These are phyloP conservation scores for Orchesellides sinensis DNA, from an alignment of 2,888 invertebrate species.

Conservation along the genomic window DNA sequence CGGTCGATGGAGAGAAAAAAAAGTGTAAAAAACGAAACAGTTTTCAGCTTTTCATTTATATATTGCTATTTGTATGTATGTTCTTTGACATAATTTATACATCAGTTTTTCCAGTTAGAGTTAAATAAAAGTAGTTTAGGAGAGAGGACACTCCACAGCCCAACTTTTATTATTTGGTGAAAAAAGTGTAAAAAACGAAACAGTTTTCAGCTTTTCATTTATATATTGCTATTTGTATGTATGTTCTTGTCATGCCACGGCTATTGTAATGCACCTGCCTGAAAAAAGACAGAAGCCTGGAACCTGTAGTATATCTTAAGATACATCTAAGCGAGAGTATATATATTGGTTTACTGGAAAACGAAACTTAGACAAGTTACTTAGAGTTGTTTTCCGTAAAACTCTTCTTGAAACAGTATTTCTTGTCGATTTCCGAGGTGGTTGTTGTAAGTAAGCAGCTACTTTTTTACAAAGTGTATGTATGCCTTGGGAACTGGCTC, in stretches of 20 bases:
- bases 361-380: conserved; percentile 22
- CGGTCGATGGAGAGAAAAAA: conserved; percentile 29
- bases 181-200: conserved; percentile 25
- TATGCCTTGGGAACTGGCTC: conserved; percentile 57
- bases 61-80: too few relatives aligned
- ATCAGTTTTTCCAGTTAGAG: too few relatives aligned
- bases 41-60: too few relatives aligned
- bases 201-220: too few relatives aligned
- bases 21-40: conserved; percentile 7
- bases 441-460: conserved; percentile 16
- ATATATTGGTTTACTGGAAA: too few relatives aligned
- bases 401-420: conserved; percentile 24
- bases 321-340: too few relatives aligned
- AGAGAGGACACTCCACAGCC: too few relatives aligned
- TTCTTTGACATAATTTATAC: conserved; percentile 64
- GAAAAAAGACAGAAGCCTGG: conserved; percentile 4
- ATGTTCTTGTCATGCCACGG: too few relatives aligned
- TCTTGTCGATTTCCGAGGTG: conserved; percentile 19
- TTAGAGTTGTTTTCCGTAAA: conserved; percentile 27
- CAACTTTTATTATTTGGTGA: too few relatives aligned
- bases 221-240: too few relatives aligned
- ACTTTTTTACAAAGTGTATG: conserved; percentile 48
- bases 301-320: conserved; percentile 36
- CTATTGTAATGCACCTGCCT: too few relatives aligned
- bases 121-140: too few relatives aligned